Evolutionary conservation across 2,113 vertebrate genomes (phyloP).

Genomic region (Uropsilus gracilis): DNA sequence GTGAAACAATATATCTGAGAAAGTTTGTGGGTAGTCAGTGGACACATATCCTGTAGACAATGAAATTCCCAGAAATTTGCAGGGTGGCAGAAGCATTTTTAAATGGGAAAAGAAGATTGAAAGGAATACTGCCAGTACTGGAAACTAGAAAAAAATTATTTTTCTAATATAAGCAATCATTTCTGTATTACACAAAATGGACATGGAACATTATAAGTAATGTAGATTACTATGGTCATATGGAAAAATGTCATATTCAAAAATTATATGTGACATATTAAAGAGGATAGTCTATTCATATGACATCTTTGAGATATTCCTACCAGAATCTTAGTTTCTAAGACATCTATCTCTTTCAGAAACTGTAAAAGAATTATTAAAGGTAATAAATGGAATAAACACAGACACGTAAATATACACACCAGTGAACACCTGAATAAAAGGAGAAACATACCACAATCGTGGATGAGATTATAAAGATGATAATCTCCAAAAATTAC

Average conservation of each 20-base stretch:
- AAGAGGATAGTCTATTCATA: not conserved
- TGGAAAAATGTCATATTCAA: not conserved
- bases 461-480: not conserved
- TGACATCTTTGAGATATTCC: not conserved
- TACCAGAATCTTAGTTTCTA: not conserved
- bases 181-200: not conserved
- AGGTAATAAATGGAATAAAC: not conserved
- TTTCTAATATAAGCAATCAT: not conserved
- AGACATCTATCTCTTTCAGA: not conserved
- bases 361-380: not conserved
- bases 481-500: not conserved
- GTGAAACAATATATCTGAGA: not conserved
- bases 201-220: not conserved
- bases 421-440: not conserved
- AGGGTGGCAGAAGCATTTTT: constrained; percentile 5
- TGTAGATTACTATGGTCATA: not conserved
- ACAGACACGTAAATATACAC: not conserved
- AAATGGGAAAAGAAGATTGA: not conserved
- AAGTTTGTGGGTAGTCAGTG: not conserved
- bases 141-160: not conserved
- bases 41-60: not conserved
- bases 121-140: not conserved
- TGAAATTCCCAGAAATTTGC: not conserved
- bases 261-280: not conserved
- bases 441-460: constrained; percentile 20